Evolutionary conservation across 2,113 vertebrate species (phyloP).

Genomic region (Scalopus aquaticus): DNA sequence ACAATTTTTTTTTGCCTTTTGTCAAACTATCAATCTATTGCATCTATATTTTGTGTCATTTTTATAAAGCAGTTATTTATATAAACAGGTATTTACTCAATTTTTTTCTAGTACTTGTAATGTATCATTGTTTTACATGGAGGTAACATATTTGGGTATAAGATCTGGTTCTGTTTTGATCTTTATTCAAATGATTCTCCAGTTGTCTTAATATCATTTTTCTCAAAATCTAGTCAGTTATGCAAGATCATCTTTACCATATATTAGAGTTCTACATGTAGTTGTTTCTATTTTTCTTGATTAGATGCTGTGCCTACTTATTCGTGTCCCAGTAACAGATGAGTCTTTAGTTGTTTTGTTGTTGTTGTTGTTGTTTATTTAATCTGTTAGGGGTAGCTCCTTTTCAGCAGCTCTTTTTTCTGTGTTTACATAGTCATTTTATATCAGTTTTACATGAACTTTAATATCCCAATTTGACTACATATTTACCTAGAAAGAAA

Average conservation of each 20-base stretch:
- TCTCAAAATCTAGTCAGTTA: neutral
- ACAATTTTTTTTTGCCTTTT: neutral
- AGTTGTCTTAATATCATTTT: neutral
- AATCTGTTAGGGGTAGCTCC: neutral
- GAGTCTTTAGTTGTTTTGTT: neutral
- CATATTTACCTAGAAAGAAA: neutral
- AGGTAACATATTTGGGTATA: neutral
- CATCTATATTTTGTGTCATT: neutral
- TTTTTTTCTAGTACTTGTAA: neutral
- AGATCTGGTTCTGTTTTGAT: neutral
- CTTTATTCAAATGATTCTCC: neutral
- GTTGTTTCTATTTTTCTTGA: neutral
- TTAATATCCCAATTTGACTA: neutral
- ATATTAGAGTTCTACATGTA: neutral
- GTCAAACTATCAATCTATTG: neutral
- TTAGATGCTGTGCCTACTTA: neutral
- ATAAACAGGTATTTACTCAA: neutral
- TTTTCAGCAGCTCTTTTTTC: neutral
- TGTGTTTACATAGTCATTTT: neutral
- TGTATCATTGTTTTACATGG: neutral
- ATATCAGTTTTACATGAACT: neutral
- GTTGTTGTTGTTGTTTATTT: too few relatives aligned
- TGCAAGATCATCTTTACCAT: neutral
- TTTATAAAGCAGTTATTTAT: neutral
- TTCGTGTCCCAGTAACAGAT: neutral